phyloP scores from a whole-genome alignment of 2,888 invertebrate genomes.

The Selenia dentaria region DNA sequence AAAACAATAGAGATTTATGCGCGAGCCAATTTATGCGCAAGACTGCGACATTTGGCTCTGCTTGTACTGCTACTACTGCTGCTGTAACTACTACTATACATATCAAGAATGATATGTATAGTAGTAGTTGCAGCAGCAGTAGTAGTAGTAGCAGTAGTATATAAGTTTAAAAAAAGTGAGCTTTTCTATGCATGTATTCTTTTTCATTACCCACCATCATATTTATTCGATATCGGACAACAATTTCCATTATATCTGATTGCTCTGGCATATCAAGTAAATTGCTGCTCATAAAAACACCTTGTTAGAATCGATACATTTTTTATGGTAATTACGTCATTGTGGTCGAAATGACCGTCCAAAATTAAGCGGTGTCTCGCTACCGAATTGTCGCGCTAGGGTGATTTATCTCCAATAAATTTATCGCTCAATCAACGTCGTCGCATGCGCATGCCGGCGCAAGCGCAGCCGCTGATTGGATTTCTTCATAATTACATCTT shows the following conservation, averaged over 20 bases:
- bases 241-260: background rate
- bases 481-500: slow-evolving; percentile 84
- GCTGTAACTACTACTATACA: no score
- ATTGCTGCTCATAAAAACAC: slow-evolving; percentile 23
- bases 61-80: no score
- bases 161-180: no score
- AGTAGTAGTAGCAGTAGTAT: no score
- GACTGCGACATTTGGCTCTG: no score
- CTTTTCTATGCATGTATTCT: no score
- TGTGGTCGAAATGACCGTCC: slow-evolving; percentile 37
- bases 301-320: slow-evolving; percentile 40
- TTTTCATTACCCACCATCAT: no score
- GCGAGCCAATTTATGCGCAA: no score
- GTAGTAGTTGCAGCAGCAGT: no score
- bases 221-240: background rate
- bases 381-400: slow-evolving; percentile 75
- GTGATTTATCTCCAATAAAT: slow-evolving; percentile 79
- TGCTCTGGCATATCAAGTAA: slow-evolving; percentile 8
- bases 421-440: slow-evolving; percentile 80
- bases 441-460: slow-evolving; percentile 57
- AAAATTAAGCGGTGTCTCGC: slow-evolving; percentile 58
- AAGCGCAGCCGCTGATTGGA: slow-evolving; percentile 76
- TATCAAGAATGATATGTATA: no score
- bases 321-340: slow-evolving; percentile 24
- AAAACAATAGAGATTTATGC: no score